Percentiles rank a stretch among this genome's conserved stretches.
Evolutionary conservation across 2,888 invertebrate genomes (phyloP).

Genomic region (Plusia festucae): DNA sequence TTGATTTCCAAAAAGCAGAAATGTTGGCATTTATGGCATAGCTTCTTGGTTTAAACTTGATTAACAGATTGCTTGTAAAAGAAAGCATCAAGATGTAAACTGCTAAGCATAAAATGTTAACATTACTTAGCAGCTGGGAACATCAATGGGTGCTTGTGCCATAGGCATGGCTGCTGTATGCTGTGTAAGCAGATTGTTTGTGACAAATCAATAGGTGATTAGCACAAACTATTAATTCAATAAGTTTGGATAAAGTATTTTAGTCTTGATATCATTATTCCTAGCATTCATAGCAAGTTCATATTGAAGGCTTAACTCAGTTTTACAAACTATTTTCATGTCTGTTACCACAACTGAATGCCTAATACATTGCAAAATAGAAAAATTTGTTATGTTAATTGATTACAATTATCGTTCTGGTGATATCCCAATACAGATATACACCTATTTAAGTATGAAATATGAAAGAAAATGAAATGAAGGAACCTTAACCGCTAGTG

Average conservation of each 20-base stretch:
- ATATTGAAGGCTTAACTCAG: background rate
- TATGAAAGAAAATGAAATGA: constrained; percentile 22
- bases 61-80: constrained; percentile 33
- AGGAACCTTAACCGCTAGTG: constrained; percentile 9
- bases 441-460: constrained; percentile 1
- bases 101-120: constrained; percentile 55
- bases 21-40: constrained; percentile 60
- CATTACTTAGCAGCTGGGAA: constrained; percentile 50
- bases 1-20: constrained; percentile 44
- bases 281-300: background rate
- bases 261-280: background rate
- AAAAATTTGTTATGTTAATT: constrained; percentile 27
- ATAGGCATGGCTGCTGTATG: constrained; percentile 69
- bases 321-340: background rate
- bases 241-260: background rate
- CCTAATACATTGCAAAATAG: background rate
- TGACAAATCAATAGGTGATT: constrained; percentile 63
- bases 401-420: constrained; percentile 11
- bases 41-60: constrained; percentile 3
- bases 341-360: background rate
- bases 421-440: constrained; percentile 16
- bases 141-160: constrained; percentile 58
- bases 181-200: constrained; percentile 61
- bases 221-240: constrained; percentile 54
- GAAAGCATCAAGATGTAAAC: constrained; percentile 42